Conservation (phyloP, 1,140 invertebrate genomes). For the Brachionus koreanus region DNA sequence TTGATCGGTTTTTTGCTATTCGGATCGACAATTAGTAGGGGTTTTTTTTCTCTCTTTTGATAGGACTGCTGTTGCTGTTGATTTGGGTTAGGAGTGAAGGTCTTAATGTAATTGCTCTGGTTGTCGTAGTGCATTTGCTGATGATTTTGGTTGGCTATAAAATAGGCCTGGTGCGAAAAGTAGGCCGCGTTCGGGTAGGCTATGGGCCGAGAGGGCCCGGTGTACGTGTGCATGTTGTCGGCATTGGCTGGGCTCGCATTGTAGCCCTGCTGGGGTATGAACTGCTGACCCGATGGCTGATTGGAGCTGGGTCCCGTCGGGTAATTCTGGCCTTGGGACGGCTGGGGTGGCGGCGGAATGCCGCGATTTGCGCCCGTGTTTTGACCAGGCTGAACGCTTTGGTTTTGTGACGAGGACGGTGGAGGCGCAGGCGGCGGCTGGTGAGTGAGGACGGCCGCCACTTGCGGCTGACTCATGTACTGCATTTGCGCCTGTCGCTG, state of each 20-base stretch:
- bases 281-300: not conserved
- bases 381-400: not conserved
- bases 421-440: not conserved
- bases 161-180: not conserved
- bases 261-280: not conserved
- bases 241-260: not conserved
- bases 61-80: not conserved
- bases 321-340: not conserved
- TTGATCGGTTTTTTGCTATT: not conserved
- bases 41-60: conserved; percentile 47
- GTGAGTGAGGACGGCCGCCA: not conserved
- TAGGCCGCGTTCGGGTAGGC: too few species aligned
- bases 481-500: not conserved
- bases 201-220: not conserved
- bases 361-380: not conserved
- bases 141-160: not conserved
- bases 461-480: conserved; percentile 9
- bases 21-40: conserved; percentile 52
- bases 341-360: not conserved
- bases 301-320: too few species aligned
- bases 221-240: not conserved
- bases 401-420: not conserved
- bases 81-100: too few species aligned
- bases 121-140: not conserved
- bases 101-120: not conserved